A percentile compares a stretch with the other conserved stretches of the same genome.
These are phyloP conservation scores for Phocoena phocoena DNA, from an alignment of 2,113 vertebrate species.

Conservation along the genomic window DNA sequence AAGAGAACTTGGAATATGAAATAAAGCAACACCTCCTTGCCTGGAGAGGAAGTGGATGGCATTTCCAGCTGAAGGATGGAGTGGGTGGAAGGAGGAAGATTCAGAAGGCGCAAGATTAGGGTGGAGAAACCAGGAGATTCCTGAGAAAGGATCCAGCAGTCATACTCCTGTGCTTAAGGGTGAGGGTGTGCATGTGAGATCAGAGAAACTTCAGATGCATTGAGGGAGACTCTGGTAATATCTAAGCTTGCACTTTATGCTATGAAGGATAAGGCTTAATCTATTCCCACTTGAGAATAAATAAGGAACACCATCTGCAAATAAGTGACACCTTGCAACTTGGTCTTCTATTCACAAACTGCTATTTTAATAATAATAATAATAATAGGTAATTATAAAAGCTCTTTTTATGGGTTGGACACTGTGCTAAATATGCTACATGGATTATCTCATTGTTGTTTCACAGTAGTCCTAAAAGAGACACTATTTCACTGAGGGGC, in stretches of 20 bases:
- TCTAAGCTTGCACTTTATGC: too few relatives aligned
- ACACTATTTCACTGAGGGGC: neutral
- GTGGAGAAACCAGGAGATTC: neutral
- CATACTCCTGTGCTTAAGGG: neutral
- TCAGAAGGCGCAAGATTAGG: neutral
- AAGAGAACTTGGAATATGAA: neutral
- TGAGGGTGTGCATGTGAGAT: too few relatives aligned
- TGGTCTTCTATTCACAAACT: constrained; percentile 27
- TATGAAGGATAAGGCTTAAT: neutral
- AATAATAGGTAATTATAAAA: constrained; percentile 27
- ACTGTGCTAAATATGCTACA: neutral
- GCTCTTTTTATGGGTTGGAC: neutral
- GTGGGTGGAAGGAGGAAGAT: neutral
- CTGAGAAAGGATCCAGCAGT: neutral
- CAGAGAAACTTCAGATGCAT: neutral
- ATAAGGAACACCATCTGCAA: neutral
- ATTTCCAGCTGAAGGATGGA: neutral
- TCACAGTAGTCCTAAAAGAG: neutral
- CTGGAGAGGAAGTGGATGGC: neutral
- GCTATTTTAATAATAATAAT: constrained; percentile 15
- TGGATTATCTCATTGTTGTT: neutral
- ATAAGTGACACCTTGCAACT: neutral
- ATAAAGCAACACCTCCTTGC: too few relatives aligned
- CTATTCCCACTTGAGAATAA: neutral
- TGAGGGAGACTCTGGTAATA: neutral